These are phyloP conservation scores for Callithrix jacchus DNA, from an alignment of 2,113 vertebrate genomes.

Conservation along the genomic window DNA sequence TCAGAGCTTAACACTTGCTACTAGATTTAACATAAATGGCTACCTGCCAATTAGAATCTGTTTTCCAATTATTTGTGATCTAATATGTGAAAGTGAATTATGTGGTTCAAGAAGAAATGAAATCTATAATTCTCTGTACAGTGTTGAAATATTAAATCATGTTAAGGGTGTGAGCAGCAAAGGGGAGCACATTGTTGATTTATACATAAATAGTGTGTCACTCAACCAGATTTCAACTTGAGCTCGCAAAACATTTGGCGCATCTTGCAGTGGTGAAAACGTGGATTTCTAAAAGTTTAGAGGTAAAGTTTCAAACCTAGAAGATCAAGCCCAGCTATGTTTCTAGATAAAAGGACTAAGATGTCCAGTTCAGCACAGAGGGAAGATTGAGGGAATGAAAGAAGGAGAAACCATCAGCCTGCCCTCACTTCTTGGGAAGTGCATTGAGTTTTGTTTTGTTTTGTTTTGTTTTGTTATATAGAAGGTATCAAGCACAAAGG, in stretches of 20 bases:
- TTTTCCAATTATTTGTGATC: constrained; percentile 66
- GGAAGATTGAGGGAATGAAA: accelerated
- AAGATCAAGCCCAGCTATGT: accelerated
- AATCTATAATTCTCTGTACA: constrained; percentile 66
- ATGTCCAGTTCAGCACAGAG: not conserved
- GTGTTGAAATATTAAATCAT: constrained; percentile 57
- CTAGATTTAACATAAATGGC: constrained; percentile 67
- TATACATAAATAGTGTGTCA: constrained; percentile 42
- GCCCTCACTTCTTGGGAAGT: not conserved
- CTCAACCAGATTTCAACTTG: not conserved
- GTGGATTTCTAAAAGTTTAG: not conserved
- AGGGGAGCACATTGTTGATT: not conserved
- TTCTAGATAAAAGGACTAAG: not conserved
- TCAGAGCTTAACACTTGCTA: constrained; percentile 68
- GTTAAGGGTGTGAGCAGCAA: not conserved
- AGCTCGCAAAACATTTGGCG: not conserved
- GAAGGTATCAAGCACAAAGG: not conserved
- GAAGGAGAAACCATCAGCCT: not conserved
- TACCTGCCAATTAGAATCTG: constrained; percentile 41
- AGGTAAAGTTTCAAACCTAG: not conserved
- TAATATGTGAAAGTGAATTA: constrained; percentile 70
- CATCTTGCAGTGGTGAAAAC: not conserved
- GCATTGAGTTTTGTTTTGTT: no score
- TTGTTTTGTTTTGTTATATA: no score
- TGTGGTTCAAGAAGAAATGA: constrained; percentile 70